These are phyloP conservation scores for Eristalinus sepulchralis DNA, from an alignment of 2,888 invertebrate genomes.

Conservation along the genomic window DNA sequence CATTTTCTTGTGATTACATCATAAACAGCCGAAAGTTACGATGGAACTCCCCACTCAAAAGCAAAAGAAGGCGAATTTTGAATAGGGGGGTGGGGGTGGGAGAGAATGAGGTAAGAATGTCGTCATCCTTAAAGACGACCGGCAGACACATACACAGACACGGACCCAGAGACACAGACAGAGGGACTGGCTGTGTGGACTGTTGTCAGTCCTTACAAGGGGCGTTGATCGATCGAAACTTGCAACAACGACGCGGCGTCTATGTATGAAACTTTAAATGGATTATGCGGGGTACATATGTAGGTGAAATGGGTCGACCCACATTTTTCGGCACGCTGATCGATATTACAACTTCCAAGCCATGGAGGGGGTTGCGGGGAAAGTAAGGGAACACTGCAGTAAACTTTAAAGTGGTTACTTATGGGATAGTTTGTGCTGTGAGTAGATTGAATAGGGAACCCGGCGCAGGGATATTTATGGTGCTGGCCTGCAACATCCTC, in stretches of 20 bases:
- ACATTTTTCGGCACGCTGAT: slow-evolving; percentile 9
- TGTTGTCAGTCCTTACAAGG: background rate
- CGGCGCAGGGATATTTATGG: background rate
- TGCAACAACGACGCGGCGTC: background rate
- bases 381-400: background rate
- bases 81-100: background rate
- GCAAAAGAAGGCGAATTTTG: background rate
- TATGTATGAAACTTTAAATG: background rate
- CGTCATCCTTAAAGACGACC: slow-evolving; percentile 1
- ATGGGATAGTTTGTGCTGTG: background rate
- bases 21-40: background rate
- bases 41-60: background rate
- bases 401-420: background rate
- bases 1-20: background rate
- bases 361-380: background rate
- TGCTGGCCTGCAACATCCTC: background rate
- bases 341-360: slow-evolving; percentile 6
- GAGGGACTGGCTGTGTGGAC: background rate
- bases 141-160: background rate
- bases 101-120: background rate
- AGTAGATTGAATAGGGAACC: background rate
- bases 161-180: background rate
- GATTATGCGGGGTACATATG: slow-evolving; percentile 5
- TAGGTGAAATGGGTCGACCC: slow-evolving; percentile 15
- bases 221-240: background rate